Percentiles rank a stretch among this genome's conserved stretches.
phyloP scores from a whole-genome alignment of 2,113 vertebrate genomes.

The Gambusia holbrooki region DNA sequence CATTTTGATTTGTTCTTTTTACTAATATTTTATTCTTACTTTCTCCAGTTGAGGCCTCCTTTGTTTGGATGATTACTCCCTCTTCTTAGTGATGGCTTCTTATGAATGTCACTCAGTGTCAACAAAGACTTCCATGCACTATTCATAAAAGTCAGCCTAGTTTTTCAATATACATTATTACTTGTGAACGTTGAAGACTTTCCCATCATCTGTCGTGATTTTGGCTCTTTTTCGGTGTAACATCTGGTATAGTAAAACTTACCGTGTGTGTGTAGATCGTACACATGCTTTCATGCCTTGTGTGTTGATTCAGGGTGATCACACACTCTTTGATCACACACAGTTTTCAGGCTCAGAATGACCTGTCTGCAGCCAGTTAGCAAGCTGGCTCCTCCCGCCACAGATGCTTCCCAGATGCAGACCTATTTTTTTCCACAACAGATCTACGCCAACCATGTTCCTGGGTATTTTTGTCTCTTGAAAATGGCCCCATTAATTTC shows the following conservation, averaged over 20 bases:
- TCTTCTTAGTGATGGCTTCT: background rate
- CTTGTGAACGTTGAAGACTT: constrained; percentile 24
- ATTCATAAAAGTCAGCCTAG: constrained; percentile 26
- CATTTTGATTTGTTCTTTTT: too few relatives aligned
- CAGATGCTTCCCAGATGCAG: constrained; percentile 46
- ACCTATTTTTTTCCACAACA: constrained; percentile 30
- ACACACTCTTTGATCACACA: constrained; percentile 32
- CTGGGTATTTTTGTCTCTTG: constrained; percentile 24
- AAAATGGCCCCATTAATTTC: constrained; percentile 67
- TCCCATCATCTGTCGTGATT: constrained; percentile 9
- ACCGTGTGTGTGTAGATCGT: constrained; percentile 23
- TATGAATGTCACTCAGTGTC: background rate
- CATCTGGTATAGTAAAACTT: constrained; percentile 43
- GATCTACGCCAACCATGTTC: constrained; percentile 9
- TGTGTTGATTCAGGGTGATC: constrained; percentile 20
- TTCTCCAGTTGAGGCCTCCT: too few relatives aligned
- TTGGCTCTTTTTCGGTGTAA: background rate
- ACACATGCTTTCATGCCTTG: background rate
- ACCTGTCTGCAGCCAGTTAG: constrained; percentile 15
- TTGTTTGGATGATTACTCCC: too few relatives aligned
- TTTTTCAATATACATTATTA: constrained; percentile 23
- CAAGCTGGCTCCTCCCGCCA: constrained; percentile 16
- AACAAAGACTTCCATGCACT: constrained; percentile 4
- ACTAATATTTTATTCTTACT: too few relatives aligned
- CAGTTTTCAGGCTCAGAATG: background rate